A percentile compares a stretch with the other conserved stretches of the same genome.
phyloP scores from a whole-genome alignment of 2,113 vertebrate genomes.

The Strigops habroptila region DNA sequence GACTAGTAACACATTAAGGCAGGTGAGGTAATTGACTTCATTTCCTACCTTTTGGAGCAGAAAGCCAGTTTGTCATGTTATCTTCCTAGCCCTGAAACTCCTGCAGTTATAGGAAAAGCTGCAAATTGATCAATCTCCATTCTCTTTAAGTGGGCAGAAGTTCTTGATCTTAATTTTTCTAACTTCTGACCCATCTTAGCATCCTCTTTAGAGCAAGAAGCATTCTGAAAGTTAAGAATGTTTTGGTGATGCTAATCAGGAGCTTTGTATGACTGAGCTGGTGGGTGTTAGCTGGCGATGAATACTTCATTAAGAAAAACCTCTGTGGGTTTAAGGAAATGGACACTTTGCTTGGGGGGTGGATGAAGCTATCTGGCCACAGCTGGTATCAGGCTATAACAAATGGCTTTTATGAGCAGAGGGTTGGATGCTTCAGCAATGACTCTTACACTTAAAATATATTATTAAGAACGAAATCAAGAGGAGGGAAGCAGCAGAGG shows the following conservation, averaged over 20 bases:
- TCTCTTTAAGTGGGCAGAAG: background rate
- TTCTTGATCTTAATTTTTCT: background rate
- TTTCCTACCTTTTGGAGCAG: background rate
- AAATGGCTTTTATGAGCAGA: background rate
- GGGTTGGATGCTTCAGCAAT: background rate
- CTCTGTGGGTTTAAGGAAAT: background rate
- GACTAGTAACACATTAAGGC: background rate
- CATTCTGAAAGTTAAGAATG: background rate
- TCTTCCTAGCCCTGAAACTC: background rate
- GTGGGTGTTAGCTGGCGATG: background rate
- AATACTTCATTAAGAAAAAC: background rate
- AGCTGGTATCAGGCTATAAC: background rate
- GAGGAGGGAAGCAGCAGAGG: background rate
- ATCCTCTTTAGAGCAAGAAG: background rate
- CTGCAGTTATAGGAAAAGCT: background rate
- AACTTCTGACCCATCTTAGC: background rate
- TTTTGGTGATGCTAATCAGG: background rate
- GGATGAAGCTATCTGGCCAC: background rate
- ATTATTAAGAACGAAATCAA: background rate
- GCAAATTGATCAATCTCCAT: fast-evolving
- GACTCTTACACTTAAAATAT: background rate
- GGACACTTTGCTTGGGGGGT: fast-evolving
- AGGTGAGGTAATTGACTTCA: background rate
- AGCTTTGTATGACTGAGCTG: background rate
- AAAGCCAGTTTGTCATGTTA: background rate